Evolutionary conservation across 2,797 vertebrate genomes (phyloP).

Genomic region (Toxotes lorentzi): DNA sequence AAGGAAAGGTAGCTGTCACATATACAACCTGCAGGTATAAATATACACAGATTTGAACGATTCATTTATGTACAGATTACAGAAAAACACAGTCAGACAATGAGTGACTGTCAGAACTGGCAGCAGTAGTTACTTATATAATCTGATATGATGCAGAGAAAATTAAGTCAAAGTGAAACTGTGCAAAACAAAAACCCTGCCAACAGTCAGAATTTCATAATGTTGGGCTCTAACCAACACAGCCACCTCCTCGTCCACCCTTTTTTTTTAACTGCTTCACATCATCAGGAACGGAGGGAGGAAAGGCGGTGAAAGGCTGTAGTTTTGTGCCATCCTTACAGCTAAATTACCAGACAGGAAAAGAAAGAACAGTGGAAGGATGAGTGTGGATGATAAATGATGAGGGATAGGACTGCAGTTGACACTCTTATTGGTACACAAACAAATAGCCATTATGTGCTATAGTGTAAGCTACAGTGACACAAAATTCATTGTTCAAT

Average conservation of each 20-base stretch:
- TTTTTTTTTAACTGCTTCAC: not conserved
- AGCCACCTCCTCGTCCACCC: not conserved
- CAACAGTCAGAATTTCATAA: constrained; percentile 7
- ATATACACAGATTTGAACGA: constrained; percentile 39
- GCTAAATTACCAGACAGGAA: not conserved
- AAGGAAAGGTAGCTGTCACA: constrained; percentile 93
- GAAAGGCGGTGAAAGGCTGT: too few relatives aligned
- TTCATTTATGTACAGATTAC: not conserved
- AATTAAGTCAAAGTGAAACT: constrained; percentile 3
- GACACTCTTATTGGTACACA: not conserved
- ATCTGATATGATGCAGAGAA: not conserved
- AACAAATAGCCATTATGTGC: not conserved
- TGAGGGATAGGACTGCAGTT: not conserved
- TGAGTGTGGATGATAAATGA: not conserved
- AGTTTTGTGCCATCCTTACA: not conserved
- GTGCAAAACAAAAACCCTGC: constrained; percentile 6
- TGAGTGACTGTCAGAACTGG: constrained; percentile 10
- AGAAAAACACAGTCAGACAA: not conserved
- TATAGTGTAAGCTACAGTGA: not conserved
- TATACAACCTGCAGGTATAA: constrained; percentile 91
- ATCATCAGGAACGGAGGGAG: not conserved
- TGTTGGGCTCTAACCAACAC: constrained; percentile 1
- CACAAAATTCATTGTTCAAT: not conserved
- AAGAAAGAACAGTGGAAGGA: not conserved
- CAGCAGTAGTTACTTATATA: not conserved